Percentiles rank a stretch among this genome's conserved stretches.
phyloP scores from a whole-genome alignment of 2,888 invertebrate species.

The Priocnemis perturbator region DNA sequence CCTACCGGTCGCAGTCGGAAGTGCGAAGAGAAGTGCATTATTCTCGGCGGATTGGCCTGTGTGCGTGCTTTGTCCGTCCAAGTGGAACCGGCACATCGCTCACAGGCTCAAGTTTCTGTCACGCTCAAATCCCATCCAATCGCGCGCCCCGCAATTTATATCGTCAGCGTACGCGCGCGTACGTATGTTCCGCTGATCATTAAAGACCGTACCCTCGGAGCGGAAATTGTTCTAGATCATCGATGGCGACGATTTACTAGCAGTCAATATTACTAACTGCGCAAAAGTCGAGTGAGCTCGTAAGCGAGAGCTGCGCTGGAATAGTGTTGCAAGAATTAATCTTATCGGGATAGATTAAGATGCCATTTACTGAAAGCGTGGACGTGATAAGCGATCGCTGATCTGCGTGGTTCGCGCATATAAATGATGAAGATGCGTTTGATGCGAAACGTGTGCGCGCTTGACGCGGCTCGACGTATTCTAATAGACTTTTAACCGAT shows the following conservation, averaged over 20 bases:
- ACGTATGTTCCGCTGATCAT: constrained; percentile 27
- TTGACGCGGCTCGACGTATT: too few species aligned
- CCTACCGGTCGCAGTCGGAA: constrained; percentile 2
- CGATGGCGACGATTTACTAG: constrained; percentile 7
- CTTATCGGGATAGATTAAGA: too few species aligned
- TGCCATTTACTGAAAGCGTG: too few species aligned
- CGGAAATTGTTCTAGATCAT: constrained; percentile 33
- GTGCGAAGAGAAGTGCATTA: constrained; percentile 3
- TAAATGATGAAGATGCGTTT: too few species aligned
- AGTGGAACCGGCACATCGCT: constrained; percentile 36
- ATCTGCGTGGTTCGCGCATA: too few species aligned
- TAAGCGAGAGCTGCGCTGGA: too few species aligned
- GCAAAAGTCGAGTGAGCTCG: too few species aligned
- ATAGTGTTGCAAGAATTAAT: too few species aligned
- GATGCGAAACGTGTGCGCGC: too few species aligned
- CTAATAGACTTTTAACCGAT: too few species aligned
- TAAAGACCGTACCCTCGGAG: constrained; percentile 34
- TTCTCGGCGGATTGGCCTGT: constrained; percentile 1
- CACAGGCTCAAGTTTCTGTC: constrained; percentile 32
- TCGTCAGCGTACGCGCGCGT: constrained; percentile 30
- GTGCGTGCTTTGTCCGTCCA: constrained; percentile 28
- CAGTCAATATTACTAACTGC: background rate
- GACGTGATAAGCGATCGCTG: too few species aligned
- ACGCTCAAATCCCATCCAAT: constrained; percentile 43
- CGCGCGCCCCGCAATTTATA: constrained; percentile 20